Evolutionary conservation across 2,888 invertebrate species (phyloP).

Genomic region (Stenurella melanura): DNA sequence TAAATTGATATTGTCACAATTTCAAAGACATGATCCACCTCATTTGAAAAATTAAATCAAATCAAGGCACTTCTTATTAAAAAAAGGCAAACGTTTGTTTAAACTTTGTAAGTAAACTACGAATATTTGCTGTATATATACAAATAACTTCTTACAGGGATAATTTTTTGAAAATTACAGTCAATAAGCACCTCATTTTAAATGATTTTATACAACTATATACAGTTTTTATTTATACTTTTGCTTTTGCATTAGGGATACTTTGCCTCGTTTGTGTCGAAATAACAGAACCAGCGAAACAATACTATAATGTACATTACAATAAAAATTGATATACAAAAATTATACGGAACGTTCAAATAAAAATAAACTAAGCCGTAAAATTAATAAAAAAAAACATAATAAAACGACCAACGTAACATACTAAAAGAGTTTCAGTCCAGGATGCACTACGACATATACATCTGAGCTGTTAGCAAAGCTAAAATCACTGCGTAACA

Average conservation of each 20-base stretch:
- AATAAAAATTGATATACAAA: constrained; percentile 36
- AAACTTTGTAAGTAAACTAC: constrained; percentile 1
- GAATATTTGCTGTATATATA: constrained; percentile 27
- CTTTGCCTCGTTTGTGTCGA: constrained; percentile 9
- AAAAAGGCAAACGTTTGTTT: not conserved
- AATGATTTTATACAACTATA: constrained; percentile 33
- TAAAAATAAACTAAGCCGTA: constrained; percentile 43
- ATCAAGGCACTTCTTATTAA: constrained; percentile 32
- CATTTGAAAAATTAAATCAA: constrained; percentile 18
- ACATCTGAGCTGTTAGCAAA: constrained; percentile 46
- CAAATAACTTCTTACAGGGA: constrained; percentile 17
- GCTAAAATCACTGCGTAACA: constrained; percentile 33
- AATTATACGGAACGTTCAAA: constrained; percentile 37
- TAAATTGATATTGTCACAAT: constrained; percentile 38
- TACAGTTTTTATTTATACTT: constrained; percentile 33
- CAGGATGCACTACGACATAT: constrained; percentile 54
- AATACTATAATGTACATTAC: constrained; percentile 41
- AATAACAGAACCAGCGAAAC: constrained; percentile 19
- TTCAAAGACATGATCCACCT: constrained; percentile 1
- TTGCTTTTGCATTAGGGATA: constrained; percentile 1
- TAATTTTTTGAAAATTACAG: constrained; percentile 9
- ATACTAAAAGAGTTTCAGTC: constrained; percentile 49
- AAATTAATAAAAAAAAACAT: constrained; percentile 42
- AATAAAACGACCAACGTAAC: constrained; percentile 47
- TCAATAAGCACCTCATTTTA: constrained; percentile 41